Conservation (phyloP, 2,113 vertebrate genomes). For the Neofelis nebulosa region DNA sequence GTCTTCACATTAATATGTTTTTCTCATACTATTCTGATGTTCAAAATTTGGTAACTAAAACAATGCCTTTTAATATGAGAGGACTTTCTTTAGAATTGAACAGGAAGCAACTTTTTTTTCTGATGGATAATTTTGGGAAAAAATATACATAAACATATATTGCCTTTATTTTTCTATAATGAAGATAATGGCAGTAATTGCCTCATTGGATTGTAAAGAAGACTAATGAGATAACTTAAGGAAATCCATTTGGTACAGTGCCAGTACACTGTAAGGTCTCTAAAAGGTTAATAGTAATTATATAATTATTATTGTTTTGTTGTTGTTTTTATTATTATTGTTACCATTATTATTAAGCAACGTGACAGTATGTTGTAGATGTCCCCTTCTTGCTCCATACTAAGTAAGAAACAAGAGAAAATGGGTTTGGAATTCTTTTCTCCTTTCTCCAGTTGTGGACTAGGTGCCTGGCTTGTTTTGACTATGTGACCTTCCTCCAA, state of each 20-base stretch:
- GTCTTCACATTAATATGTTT: not conserved
- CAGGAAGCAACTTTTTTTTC: not conserved
- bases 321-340: not conserved
- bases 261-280: not conserved
- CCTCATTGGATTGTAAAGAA: not conserved
- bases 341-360: not conserved
- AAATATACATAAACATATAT: not conserved
- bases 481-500: not conserved
- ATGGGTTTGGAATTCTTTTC: not conserved
- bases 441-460: not conserved
- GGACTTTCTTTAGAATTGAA: not conserved
- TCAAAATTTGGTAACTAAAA: slow-evolving; percentile 17
- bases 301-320: not conserved
- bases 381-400: not conserved
- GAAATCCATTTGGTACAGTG: not conserved
- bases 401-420: not conserved
- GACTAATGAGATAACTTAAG: slow-evolving; percentile 30
- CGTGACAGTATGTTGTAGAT: not conserved
- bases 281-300: not conserved
- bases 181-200: not conserved
- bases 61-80: not conserved
- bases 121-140: not conserved
- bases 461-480: not conserved
- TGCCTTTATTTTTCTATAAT: slow-evolving; percentile 2
- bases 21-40: not conserved